Evolutionary conservation across 2,797 vertebrate genomes (phyloP), one percentile per base, ranked within the genome.

Genomic region (Gambusia yucatana): DNA sequence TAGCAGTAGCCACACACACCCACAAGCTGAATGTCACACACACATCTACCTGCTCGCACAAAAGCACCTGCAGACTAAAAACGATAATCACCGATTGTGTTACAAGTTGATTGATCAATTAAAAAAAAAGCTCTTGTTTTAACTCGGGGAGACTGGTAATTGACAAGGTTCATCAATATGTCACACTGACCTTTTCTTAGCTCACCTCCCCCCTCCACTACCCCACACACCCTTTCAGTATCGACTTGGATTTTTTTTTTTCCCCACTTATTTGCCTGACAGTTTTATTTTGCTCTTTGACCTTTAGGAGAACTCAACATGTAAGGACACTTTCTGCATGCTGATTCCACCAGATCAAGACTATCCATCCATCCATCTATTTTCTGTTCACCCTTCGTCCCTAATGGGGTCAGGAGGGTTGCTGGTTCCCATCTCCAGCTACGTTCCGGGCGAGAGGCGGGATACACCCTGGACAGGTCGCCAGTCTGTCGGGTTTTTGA

Each of bases 1-100:
- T 46, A 82, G 86, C 81, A 79, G 90, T 85, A 89, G 87, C 78
- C 89, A 78, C 86, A 85, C 28, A 80, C 82, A 78, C 69, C 55
- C 84, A 78, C 69, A 72, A 72, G 78, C 72, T 57, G 77, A 61
- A 59, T 46, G 81, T 79, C 75, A 81, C 80, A 83, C 80, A 83
- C 69, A 76, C 70, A 52, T 50, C 63, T 82, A 90, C 90, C 77
- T 82, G 74, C 87, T 72, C 76, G 8, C 73, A 87, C 73, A 88
- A 79, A 46, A 80, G 75, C 90, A 93, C 89, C 89, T 89, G 87
- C 86, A 39, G 79, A 84, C 75, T n/a, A 79, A 39, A 63, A 76
- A 7, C 72, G 57, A 82, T 81, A 44, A 75, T 81, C 70, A 39
- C 75, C 14, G 67, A 33, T 67, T 33, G 36, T 41, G 77, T 72